A percentile compares a stretch with the other conserved stretches of the same genome.
phyloP scores from a whole-genome alignment of 2,113 vertebrate genomes.

The Pseudopipra pipra region DNA sequence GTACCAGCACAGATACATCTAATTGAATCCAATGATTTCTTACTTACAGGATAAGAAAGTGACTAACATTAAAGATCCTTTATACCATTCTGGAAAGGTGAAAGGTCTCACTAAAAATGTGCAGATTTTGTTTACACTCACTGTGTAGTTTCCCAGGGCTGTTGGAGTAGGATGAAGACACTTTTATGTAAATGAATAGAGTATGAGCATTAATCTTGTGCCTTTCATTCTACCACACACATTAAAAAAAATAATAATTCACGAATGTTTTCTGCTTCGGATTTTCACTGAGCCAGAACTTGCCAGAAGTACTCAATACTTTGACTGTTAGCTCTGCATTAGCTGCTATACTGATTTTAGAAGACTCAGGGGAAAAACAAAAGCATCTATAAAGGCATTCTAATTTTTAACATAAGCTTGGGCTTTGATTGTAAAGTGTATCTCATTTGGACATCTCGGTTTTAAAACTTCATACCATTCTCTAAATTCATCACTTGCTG shows the following conservation, averaged over 20 bases:
- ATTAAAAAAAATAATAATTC: background rate
- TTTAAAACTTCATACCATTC: constrained; percentile 68
- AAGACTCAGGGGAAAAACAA: constrained; percentile 69
- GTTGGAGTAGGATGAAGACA: background rate
- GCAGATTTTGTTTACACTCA: background rate
- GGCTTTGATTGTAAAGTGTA: constrained; percentile 68
- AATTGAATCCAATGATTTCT: background rate
- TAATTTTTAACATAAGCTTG: constrained; percentile 73
- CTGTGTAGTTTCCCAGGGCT: background rate
- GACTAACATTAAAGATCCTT: background rate
- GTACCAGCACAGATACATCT: background rate
- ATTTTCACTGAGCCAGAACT: background rate
- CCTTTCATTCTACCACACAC: background rate
- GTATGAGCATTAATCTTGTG: background rate
- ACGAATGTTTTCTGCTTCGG: background rate
- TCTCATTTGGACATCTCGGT: constrained; percentile 72
- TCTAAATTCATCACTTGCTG: constrained; percentile 64
- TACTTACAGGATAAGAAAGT: background rate
- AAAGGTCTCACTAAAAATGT: background rate
- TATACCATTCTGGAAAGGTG: background rate
- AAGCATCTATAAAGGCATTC: constrained; percentile 68
- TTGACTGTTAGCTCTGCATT: constrained; percentile 32
- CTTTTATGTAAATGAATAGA: background rate
- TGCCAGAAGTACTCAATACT: background rate
- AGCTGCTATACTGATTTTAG: constrained; percentile 69